Base-by-base conservation (phyloP, 35 echinoderm and acorn worm species). In the Lytechinus pictus region DNA sequence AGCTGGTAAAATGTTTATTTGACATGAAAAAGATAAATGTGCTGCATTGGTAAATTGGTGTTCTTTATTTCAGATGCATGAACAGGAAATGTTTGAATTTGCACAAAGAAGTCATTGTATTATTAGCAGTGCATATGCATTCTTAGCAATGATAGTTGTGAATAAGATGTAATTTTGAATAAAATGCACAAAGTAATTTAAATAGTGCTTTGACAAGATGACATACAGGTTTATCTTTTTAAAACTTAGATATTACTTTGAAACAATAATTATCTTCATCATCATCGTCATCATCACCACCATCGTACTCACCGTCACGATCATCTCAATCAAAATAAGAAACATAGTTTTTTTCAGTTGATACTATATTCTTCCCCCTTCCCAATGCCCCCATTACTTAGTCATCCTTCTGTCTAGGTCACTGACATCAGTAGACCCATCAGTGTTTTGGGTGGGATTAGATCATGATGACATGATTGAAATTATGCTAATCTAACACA, bases 401-500 rank as follows among this genome's bases (percentile, higher is more conserved):
- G 19, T 24, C 66, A 24, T 24, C 21, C 61, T 16, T 7, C 8
- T 24, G 66, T 79, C 66, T 79, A 14, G 66, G 66, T 79, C 66
- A 79, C 66, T 79, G 66, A 79, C 66, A 79, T 79, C 66, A 1
- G n/a, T 79, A 16, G n/a, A 24, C 66, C 19, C n/a, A 24, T 79
- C 66, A 79, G 19, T 79, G 66, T 19, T 79, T 44, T 79, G 66
- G 66, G 66, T 79, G 66, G 66, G 66, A 79, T 79, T 79, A 79
- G 21, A n/a, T 16, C 66, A n/a, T 16, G 66, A 79, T 79, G 66
- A 79, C 66, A 79, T 16, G 66, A 27, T 79, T 79, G 16, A 79
- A 79, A 79, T 79, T 79, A 79, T 24, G 66, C 66, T 79, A 79
- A 79, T 79, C 66, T 79, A 79, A 79, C 66, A 79, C 66, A 79